Base-by-base conservation (phyloP, 2,888 invertebrate species). In the Acleris cristana region DNA sequence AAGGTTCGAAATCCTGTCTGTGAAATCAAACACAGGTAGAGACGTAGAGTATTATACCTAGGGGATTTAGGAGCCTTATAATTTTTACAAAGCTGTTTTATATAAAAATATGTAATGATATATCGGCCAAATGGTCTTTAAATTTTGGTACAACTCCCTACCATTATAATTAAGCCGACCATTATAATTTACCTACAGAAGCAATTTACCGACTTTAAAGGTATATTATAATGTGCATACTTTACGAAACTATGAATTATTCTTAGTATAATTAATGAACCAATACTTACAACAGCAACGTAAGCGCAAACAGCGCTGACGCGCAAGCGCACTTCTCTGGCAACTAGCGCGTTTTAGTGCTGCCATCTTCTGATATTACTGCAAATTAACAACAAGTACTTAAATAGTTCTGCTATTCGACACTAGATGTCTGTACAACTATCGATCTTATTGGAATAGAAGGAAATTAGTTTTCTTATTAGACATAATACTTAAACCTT, bases 361-460 rank as follows among this genome's bases (percentile, higher is more conserved):
- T 74, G 85, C 80, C 84, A 81, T 75, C 86, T 85, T 71, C 55
- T 12, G 53, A 57, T 16, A 3, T n/a, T 44, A 44, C 6, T 16
- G 16, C 7, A 66, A 70, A 61, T 49, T 49, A 8, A 49, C 30
- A 49, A 65, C 74, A 40, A 70, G 73, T 71, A 62, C 26, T 30
- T 55, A 65, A 69, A 23, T 53, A 19, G 19, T 52, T 64, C 66
- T 18, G 69, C 86, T 82, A 86, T 74, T 79, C 79, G 73, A 70
- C 73, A 70, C 74, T 65, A 88, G 88, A 84, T 87, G 88, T 74
- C 88, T 70, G 74, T 77, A 52, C 12, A 21, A 52, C 23, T 61
- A 66, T 62, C 52, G 66, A 66, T 66, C 60, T 34, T 21, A 70
- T 74, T 69, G 65, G 70, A 70, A 63, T 7, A 2, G 7, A 18